phyloP scores from a whole-genome alignment of 2,113 vertebrate genomes.

The Etheostoma cragini region DNA sequence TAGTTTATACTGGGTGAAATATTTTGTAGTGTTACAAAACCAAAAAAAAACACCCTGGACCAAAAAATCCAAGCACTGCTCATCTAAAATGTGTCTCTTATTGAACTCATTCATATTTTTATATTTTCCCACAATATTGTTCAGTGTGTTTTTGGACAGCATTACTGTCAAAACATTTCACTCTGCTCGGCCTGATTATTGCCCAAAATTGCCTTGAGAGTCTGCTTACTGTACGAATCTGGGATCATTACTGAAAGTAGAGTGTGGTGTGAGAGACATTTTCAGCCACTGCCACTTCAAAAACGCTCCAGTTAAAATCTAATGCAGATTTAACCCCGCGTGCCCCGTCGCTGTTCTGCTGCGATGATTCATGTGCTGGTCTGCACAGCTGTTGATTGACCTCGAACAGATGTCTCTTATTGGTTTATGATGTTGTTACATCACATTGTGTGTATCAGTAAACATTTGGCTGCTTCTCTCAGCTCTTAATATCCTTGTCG shows the following conservation, averaged over 20 bases:
- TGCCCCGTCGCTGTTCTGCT: constrained; percentile 15
- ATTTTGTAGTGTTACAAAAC: not conserved
- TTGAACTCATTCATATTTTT: constrained; percentile 42
- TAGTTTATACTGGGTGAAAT: constrained; percentile 39
- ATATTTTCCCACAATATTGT: constrained; percentile 39
- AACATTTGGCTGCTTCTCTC: constrained; percentile 3
- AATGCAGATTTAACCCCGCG: constrained; percentile 29
- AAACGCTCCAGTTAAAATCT: constrained; percentile 38
- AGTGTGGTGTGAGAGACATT: constrained; percentile 35
- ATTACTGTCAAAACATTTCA: constrained; percentile 50
- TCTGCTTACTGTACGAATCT: constrained; percentile 57
- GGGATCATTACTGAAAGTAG: constrained; percentile 53
- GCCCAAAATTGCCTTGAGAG: constrained; percentile 47
- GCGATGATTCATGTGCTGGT: constrained; percentile 20
- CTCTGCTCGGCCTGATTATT: constrained; percentile 49
- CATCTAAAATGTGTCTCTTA: constrained; percentile 23
- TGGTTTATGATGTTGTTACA: constrained; percentile 23
- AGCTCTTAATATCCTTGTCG: not conserved
- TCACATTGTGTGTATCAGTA: constrained; percentile 9
- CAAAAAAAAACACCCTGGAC: not conserved
- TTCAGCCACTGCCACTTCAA: constrained; percentile 33
- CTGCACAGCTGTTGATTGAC: constrained; percentile 59
- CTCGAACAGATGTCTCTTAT: constrained; percentile 36
- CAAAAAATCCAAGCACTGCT: constrained; percentile 13
- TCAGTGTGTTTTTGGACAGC: constrained; percentile 31